Conservation (phyloP, 1,140 invertebrate genomes). For the Drosophila nikananu region DNA sequence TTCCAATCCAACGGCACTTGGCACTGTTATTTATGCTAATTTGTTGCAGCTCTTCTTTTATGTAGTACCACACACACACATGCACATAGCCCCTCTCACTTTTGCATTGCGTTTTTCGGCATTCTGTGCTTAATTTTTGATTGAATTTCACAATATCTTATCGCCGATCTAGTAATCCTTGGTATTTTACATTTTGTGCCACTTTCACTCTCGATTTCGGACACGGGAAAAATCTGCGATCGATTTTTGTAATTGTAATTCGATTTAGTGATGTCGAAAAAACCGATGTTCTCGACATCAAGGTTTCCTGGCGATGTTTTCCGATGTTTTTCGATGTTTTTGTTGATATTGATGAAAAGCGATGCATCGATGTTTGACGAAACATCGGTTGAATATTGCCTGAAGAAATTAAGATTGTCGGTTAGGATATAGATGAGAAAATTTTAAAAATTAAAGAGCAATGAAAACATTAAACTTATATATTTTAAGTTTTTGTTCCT, state of each 20-base stretch:
- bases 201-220: slow-evolving; percentile 40
- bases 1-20: slow-evolving; percentile 41
- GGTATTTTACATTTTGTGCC: slow-evolving; percentile 34
- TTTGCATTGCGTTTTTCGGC: slow-evolving; percentile 24
- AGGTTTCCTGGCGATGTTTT: no score
- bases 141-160: slow-evolving; percentile 8
- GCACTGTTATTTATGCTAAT: slow-evolving; percentile 46
- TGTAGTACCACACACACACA: slow-evolving; percentile 18
- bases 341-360: no score
- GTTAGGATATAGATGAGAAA: no score
- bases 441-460: no score
- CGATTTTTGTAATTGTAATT: slow-evolving; percentile 54
- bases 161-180: slow-evolving; percentile 6
- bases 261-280: no score
- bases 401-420: no score
- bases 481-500: no score
- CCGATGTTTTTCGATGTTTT: no score
- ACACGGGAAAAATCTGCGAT: slow-evolving; percentile 52
- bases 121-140: slow-evolving; percentile 6
- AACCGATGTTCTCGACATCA: no score
- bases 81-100: slow-evolving; percentile 12
- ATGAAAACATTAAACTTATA: no score
- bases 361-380: no score
- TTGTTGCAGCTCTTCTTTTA: slow-evolving; percentile 40
- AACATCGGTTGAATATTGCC: no score